Conservation (phyloP, 2,113 vertebrate species). For the Sminthopsis crassicaudata region DNA sequence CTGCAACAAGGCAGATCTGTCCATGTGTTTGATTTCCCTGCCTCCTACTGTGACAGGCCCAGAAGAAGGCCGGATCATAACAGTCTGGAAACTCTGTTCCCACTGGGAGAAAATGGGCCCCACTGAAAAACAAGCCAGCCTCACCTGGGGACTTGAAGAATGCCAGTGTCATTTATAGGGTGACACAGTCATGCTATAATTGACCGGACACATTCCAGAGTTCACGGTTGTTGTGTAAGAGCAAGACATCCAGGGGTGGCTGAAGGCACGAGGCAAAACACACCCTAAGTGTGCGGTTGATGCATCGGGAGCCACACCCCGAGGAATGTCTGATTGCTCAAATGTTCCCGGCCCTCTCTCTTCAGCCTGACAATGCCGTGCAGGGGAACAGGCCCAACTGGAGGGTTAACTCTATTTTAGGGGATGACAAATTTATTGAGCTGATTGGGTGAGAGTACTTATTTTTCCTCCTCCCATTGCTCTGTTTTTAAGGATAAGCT, state of each 20-base stretch:
- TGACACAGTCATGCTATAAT: conserved; percentile 68
- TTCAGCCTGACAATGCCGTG: conserved; percentile 55
- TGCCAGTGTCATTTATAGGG: conserved; percentile 61
- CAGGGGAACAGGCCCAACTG: conserved; percentile 84
- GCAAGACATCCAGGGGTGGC: conserved; percentile 77
- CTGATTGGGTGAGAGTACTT: conserved; percentile 84
- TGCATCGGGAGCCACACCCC: conserved; percentile 77
- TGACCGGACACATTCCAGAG: conserved; percentile 81
- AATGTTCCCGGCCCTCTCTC: conserved; percentile 72
- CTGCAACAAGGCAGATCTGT: background rate
- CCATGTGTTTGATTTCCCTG: background rate
- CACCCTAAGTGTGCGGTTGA: conserved; percentile 75
- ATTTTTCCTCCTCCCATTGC: conserved; percentile 72
- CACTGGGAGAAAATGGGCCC: conserved; percentile 54
- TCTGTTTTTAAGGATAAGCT: conserved; percentile 70
- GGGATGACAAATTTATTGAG: conserved; percentile 81
- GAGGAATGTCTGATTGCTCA: conserved; percentile 83
- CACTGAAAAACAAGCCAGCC: conserved; percentile 60
- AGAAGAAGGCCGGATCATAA: background rate
- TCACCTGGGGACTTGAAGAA: conserved; percentile 57
- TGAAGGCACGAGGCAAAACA: conserved; percentile 81
- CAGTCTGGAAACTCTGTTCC: conserved; percentile 54
- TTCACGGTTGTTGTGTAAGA: conserved; percentile 77
- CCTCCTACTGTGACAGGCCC: conserved; percentile 8
- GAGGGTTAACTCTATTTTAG: conserved; percentile 86